Conservation (phyloP, 92 coral and sea anemone species). For the Umimayanthus kanabou region DNA sequence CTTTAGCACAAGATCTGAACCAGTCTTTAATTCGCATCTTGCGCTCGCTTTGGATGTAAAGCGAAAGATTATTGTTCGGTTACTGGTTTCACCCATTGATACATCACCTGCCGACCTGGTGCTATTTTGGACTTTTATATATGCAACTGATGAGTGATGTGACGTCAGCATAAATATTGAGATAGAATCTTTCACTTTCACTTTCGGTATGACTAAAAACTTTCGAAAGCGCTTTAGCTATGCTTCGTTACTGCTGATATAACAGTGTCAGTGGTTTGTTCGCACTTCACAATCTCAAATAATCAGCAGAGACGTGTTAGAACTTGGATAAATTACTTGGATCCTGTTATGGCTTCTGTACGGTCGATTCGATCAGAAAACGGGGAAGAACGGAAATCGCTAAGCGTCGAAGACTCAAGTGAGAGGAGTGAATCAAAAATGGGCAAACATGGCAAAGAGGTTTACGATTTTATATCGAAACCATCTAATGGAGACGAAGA, state of each 20-base stretch:
- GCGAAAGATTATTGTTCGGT: too few relatives aligned
- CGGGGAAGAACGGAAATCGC: too few relatives aligned
- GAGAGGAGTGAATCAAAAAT: neutral
- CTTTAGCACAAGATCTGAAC: too few relatives aligned
- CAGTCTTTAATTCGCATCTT: neutral
- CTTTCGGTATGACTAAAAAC: neutral
- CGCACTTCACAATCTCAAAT: too few relatives aligned
- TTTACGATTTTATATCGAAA: constrained; percentile 1
- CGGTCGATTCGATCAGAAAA: neutral
- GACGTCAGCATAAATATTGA: neutral
- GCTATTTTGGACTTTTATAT: neutral
- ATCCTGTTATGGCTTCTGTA: neutral
- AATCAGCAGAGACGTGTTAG: too few relatives aligned
- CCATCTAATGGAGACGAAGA: neutral
- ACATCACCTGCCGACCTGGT: neutral
- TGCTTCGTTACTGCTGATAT: neutral
- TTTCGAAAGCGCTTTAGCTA: neutral
- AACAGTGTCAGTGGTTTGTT: neutral
- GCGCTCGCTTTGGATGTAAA: neutral
- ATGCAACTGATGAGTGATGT: too few relatives aligned
- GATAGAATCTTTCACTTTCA: constrained; percentile 4
- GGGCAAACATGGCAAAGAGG: neutral
- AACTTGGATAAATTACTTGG: neutral
- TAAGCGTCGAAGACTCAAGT: neutral
- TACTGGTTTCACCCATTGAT: too few relatives aligned